phyloP scores from a whole-genome alignment of 2,888 invertebrate genomes.

The Cylindroiulus punctatus region DNA sequence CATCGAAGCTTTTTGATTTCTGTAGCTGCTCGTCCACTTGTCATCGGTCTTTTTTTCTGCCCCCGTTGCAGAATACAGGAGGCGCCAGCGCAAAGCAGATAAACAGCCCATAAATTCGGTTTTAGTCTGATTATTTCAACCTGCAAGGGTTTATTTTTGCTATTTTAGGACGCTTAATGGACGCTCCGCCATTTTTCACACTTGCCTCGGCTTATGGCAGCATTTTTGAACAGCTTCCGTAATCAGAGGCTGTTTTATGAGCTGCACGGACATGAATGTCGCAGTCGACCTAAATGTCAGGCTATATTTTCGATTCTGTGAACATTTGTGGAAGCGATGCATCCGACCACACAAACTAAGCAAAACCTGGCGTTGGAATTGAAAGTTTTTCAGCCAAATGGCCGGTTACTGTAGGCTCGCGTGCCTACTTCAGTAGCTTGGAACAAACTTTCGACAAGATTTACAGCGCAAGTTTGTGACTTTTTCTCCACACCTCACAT shows the following conservation, averaged over 20 bases:
- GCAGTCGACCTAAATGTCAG: neutral
- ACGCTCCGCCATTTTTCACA: neutral
- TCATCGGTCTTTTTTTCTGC: neutral
- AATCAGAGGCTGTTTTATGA: neutral
- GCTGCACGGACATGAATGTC: neutral
- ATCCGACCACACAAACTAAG: no score
- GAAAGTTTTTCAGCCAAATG: no score
- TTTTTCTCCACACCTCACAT: no score
- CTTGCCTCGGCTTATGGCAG: neutral
- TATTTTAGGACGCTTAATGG: constrained; percentile 3
- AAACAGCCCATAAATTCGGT: constrained; percentile 29
- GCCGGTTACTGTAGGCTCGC: no score
- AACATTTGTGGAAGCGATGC: neutral
- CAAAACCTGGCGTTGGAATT: no score
- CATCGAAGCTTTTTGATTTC: neutral
- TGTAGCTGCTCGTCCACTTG: constrained; percentile 21
- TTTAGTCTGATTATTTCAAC: neutral
- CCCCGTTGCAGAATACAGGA: neutral
- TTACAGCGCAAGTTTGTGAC: no score
- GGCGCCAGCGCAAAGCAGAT: constrained; percentile 5
- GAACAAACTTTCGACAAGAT: no score
- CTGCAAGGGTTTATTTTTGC: neutral
- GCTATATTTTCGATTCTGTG: neutral
- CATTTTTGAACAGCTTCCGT: neutral
- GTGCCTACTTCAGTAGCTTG: no score